Base-by-base conservation (phyloP, 2,113 vertebrate genomes). In the Archocentrus centrarchus region DNA sequence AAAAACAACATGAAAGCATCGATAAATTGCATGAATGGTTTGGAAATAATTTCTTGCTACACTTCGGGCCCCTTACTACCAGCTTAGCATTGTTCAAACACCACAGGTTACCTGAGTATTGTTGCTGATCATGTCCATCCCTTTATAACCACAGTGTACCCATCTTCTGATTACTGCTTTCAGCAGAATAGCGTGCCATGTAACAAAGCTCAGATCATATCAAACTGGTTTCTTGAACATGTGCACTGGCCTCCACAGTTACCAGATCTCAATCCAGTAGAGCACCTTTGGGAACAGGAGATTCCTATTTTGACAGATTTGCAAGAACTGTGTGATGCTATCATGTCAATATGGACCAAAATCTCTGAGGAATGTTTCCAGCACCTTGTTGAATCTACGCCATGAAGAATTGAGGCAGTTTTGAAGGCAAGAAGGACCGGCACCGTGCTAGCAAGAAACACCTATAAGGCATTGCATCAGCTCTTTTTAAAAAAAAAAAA, bases 41-140 rank as follows among this genome's bases (percentile, higher is more conserved):
- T 30, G 15, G 47, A 68, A 47, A 68, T 68, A 68, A 47, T 18
- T 68, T 44, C 39, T 66, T 66, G 63, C n/a, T 2, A 24, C 39
- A 66, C n/a, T 66, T 44, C 0, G 37, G 37, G 63, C 8, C n/a
- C 13, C 7, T 66, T 50, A 24, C 24, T 30, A 68, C 3, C 41
- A 9, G 18, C 41, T 41, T 22, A 50, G 41, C 15, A 0, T 18
- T 7, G 50, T 18, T 53, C 2, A 17, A 53, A 70, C 27, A 30
- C 0, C 0, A 7, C 41, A 70, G 9, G 3, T 15, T 30, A 50
- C 41, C 5, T 30, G 9, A 10, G 18, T 68, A 47, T 68, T 0
- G 8, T 39, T 68, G 22, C 64, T 68, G 15, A 11, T n/a, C 41
- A 18, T 27, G 41, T 30, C 0, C 15, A 50, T 44, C 64, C 27